Percentiles rank a stretch among this genome's conserved stretches.
Evolutionary conservation across 92 coral and sea anemone genomes (phyloP).

Genomic region (Palythoa grandis): DNA sequence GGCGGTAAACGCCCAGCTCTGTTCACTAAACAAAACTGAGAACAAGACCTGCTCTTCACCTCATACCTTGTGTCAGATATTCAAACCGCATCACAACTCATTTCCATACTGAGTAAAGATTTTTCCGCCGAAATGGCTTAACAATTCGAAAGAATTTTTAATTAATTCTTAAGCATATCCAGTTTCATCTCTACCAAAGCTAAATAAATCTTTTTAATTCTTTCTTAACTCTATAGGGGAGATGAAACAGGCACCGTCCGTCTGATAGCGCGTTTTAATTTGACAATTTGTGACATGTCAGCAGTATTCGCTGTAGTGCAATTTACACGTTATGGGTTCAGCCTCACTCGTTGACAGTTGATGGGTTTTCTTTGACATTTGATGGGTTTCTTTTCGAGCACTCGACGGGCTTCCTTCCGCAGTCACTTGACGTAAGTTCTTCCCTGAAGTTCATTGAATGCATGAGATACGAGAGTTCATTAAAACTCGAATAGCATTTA

Average conservation of each 20-base stretch:
- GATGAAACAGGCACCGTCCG: conserved; percentile 39
- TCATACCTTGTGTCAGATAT: neutral
- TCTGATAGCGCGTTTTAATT: conserved; percentile 40
- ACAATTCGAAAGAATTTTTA: conserved; percentile 19
- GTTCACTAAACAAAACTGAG: conserved; percentile 2
- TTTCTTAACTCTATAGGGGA: conserved; percentile 40
- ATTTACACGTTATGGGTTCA: conserved; percentile 41
- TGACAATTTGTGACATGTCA: conserved; percentile 46
- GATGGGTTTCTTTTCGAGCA: conserved; percentile 81
- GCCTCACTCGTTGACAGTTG: conserved; percentile 46
- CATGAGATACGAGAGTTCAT: conserved; percentile 46
- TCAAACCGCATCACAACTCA: neutral
- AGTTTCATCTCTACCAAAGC: conserved; percentile 34
- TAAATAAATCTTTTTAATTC: conserved; percentile 45
- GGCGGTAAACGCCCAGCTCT: conserved; percentile 38
- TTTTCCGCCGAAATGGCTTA: conserved; percentile 4
- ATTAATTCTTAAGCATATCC: conserved; percentile 40
- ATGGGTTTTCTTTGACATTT: conserved; percentile 69
- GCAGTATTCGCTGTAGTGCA: conserved; percentile 34
- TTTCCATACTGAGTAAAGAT: neutral
- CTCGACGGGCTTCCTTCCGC: conserved; percentile 52
- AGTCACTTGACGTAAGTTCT: conserved; percentile 44
- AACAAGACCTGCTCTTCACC: neutral
- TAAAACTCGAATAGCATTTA: conserved; percentile 39
- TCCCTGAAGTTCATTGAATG: conserved; percentile 35